Evolutionary conservation across 1,140 invertebrate species (phyloP), one percentile per base, ranked within the genome.

Genomic region (Paramacrobiotus metropolitanus): DNA sequence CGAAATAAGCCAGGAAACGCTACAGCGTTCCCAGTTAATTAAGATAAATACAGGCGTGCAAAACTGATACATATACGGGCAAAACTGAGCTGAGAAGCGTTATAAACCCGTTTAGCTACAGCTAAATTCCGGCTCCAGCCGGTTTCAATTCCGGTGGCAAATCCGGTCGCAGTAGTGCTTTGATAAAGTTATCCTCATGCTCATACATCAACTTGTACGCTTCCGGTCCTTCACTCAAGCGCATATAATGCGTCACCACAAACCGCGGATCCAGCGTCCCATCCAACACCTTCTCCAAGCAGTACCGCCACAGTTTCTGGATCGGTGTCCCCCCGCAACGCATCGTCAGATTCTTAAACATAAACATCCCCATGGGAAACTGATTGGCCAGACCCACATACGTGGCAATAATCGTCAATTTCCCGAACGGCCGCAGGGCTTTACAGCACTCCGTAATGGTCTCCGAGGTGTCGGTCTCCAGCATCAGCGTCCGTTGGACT

Each of bases 401-500:
- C 15, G 48, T 20, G 4, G 15, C 48, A 24, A 55, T 55, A 24
- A 55, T 15, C 15, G 15, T 20, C 4, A 55, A 0, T 20, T 28
- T 55, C 15, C 48, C 48, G 48, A 20, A 55, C 24, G 15, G 15
- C 48, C 24, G 15, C 48, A 55, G 48, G 28, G 48, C 48, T 15
- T 4, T 4, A 9, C 15, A 9, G 24, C 48, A 55, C 24, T 55
- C 48, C 4, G 24, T 28, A 24, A 55, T 55, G 48, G 24, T 28
- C 24, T 55, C 48, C 4, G 48, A 24, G 4, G 48, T 55, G 48
- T 55, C 48, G 15, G 48, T 20, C 24, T 55, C 48, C 64, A 48
- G 24, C 48, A 31, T 59, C 21, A 65, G 18, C 24, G 59, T 9
- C 9, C 44, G 34, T 62, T 65, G 31, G 29, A 65, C 4, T 62